Conservation (phyloP, 2,888 invertebrate species). For the Scelioninae gen. 1 region DNA sequence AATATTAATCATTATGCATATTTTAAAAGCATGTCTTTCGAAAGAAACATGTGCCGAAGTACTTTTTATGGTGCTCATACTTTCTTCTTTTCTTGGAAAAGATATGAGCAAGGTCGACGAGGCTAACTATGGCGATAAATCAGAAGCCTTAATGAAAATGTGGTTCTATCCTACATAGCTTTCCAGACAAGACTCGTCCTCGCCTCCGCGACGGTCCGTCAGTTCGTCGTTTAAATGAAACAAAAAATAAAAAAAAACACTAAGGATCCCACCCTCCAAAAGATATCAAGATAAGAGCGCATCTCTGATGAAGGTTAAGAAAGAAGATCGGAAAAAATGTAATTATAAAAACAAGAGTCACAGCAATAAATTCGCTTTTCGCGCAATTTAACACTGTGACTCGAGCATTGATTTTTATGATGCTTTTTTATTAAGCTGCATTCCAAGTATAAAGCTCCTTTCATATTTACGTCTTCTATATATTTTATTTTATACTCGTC, state of each 20-base stretch:
- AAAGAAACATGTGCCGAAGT: constrained; percentile 65
- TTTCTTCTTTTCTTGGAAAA: constrained; percentile 59
- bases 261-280: constrained; percentile 75
- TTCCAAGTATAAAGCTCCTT: constrained; percentile 58
- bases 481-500: constrained; percentile 61
- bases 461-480: constrained; percentile 68
- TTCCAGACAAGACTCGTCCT: constrained; percentile 56
- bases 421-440: constrained; percentile 65
- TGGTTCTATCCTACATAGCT: constrained; percentile 76
- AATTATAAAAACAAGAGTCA: constrained; percentile 72
- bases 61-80: constrained; percentile 60
- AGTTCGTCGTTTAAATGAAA: constrained; percentile 75
- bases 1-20: constrained; percentile 12
- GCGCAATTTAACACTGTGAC: constrained; percentile 69
- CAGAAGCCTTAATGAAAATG: constrained; percentile 80
- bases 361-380: constrained; percentile 70
- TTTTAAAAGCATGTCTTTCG: constrained; percentile 27
- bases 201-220: constrained; percentile 47
- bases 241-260: constrained; percentile 75
- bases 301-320: constrained; percentile 70
- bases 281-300: constrained; percentile 79
- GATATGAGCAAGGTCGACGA: constrained; percentile 75
- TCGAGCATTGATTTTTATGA: constrained; percentile 66
- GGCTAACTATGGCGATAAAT: constrained; percentile 80
- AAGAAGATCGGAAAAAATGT: constrained; percentile 69